Evolutionary conservation across 2,113 vertebrate genomes (phyloP).

Genomic region (Centropus unirufus): DNA sequence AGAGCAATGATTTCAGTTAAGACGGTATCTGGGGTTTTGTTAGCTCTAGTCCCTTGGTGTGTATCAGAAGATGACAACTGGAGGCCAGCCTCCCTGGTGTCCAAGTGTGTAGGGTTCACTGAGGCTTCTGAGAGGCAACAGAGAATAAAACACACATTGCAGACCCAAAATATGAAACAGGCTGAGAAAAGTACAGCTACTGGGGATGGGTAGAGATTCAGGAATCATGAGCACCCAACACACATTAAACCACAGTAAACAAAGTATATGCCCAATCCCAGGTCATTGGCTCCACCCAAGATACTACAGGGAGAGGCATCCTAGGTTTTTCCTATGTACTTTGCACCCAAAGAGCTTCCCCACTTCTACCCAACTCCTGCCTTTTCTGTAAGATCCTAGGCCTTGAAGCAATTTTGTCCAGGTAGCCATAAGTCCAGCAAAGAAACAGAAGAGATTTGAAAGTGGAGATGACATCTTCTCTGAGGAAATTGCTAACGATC

Average conservation of each 20-base stretch:
- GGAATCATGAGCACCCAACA: neutral
- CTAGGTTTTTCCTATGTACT: neutral
- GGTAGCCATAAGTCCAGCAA: neutral
- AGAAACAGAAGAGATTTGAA: neutral
- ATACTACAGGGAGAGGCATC: accelerated
- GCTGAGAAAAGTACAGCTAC: neutral
- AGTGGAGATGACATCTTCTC: neutral
- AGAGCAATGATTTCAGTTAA: neutral
- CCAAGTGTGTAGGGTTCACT: neutral
- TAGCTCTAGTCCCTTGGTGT: accelerated
- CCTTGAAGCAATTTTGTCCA: neutral
- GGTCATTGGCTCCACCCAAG: neutral
- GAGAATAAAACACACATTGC: neutral
- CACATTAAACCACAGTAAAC: neutral
- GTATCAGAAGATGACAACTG: neutral
- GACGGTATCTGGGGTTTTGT: neutral
- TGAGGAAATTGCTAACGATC: neutral
- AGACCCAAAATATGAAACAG: neutral
- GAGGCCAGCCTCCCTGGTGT: neutral
- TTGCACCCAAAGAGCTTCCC: neutral
- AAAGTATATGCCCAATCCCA: neutral
- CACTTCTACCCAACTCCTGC: neutral
- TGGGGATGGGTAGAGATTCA: neutral
- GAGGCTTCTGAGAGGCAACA: neutral
- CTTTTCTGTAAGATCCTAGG: neutral